These are phyloP conservation scores for Drosophila stalkeri DNA, from an alignment of 2,888 invertebrate species.

Conservation along the genomic window DNA sequence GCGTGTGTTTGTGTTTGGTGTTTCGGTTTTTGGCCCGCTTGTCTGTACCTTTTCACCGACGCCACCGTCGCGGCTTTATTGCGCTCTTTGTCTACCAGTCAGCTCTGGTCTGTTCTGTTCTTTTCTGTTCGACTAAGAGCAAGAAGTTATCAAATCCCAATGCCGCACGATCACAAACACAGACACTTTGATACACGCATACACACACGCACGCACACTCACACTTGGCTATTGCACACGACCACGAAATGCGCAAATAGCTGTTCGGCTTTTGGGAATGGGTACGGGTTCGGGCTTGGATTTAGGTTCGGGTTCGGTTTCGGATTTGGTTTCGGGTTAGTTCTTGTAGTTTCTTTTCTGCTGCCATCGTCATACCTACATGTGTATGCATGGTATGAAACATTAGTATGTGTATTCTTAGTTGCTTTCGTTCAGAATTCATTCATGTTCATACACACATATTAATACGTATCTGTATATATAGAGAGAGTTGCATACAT, in stretches of 20 bases:
- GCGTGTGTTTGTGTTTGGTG: conserved; percentile 34
- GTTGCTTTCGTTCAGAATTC: conserved; percentile 47
- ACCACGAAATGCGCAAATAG: conserved; percentile 71
- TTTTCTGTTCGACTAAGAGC: conserved; percentile 31
- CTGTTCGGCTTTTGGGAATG: conserved; percentile 35
- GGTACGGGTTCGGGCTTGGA: conserved; percentile 26
- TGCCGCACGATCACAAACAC: conserved; percentile 48
- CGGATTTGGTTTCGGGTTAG: conserved; percentile 28
- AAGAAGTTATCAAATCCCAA: conserved; percentile 59
- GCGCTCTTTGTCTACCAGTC: conserved; percentile 74
- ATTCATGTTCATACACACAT: conserved; percentile 43
- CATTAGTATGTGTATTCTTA: conserved; percentile 31
- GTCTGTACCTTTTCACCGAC: conserved; percentile 66
- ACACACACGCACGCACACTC: conserved; percentile 3
- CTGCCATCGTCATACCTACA: conserved; percentile 25
- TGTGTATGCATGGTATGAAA: neutral
- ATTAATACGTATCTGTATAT: neutral
- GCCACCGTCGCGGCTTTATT: conserved; percentile 61
- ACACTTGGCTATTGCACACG: conserved; percentile 52
- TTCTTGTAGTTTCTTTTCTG: conserved; percentile 42
- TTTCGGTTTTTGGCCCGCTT: conserved; percentile 72
- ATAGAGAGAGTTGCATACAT: neutral
- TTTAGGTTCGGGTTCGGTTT: conserved; percentile 30
- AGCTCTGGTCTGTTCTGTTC: conserved; percentile 22
- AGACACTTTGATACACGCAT: conserved; percentile 24